Percentiles rank a stretch among this genome's conserved stretches.
These are phyloP conservation scores for Gasterosteus aculeatus DNA, from an alignment of 2,113 vertebrate genomes.

Conservation along the genomic window DNA sequence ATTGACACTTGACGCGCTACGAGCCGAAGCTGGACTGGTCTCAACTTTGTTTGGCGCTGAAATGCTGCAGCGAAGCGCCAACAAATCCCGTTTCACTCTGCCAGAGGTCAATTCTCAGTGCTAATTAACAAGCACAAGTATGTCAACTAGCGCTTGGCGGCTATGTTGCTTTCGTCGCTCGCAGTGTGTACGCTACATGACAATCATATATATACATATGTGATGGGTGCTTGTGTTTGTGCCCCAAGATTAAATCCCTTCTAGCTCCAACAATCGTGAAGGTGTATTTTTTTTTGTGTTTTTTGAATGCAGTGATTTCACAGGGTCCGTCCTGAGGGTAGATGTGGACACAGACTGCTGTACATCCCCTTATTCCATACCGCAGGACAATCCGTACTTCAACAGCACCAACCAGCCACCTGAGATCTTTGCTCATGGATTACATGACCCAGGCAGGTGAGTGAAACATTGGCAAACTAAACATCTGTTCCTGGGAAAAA, in stretches of 20 bases:
- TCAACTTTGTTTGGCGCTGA: not conserved
- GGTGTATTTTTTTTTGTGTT: conserved; percentile 41
- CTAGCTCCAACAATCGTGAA: conserved; percentile 22
- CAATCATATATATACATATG: not conserved
- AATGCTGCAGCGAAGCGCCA: not conserved
- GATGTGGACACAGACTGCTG: conserved; percentile 93
- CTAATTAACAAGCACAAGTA: not conserved
- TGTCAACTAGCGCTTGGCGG: not conserved
- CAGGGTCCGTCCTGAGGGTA: conserved; percentile 94
- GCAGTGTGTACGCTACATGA: not conserved
- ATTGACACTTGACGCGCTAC: not conserved
- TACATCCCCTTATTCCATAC: conserved; percentile 89
- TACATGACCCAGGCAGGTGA: conserved; percentile 98
- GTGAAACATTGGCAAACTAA: conserved; percentile 52
- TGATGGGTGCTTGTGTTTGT: not conserved
- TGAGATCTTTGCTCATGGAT: conserved; percentile 96
- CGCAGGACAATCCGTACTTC: conserved; percentile 94
- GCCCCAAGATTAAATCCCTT: conserved; percentile 11
- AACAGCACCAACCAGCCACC: conserved; percentile 99
- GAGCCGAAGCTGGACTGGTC: not conserved
- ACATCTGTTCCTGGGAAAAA: not conserved
- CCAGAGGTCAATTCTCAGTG: not conserved
- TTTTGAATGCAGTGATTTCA: conserved; percentile 91
- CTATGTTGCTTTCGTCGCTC: not conserved
- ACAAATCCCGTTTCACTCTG: not conserved